A percentile compares a stretch with the other conserved stretches of the same genome.
Conservation (phyloP, 2,888 invertebrate species). For the Chrysodeixis includens region DNA sequence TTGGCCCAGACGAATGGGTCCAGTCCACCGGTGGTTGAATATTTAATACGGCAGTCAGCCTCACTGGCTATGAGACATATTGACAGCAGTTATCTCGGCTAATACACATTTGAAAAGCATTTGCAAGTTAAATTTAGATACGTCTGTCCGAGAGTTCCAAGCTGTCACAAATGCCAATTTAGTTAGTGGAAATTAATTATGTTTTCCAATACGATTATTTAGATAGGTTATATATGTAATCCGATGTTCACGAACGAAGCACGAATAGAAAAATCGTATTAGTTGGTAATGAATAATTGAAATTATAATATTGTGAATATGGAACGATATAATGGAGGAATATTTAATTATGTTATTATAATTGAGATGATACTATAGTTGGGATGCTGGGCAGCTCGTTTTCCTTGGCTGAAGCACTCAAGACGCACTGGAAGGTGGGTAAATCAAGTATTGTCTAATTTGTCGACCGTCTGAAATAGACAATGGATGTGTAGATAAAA, state of each 20-base stretch:
- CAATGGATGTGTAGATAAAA: no score
- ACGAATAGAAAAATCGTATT: conserved; percentile 6
- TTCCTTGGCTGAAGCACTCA: no score
- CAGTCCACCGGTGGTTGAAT: conserved; percentile 57
- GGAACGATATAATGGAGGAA: no score
- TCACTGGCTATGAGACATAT: conserved; percentile 62
- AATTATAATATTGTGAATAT: not conserved
- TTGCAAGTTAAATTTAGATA: conserved; percentile 52
- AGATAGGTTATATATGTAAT: conserved; percentile 5
- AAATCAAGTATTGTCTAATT: no score
- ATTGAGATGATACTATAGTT: no score
- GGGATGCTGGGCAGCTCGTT: no score
- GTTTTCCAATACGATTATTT: not conserved
- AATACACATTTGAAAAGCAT: conserved; percentile 54
- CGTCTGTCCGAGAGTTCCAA: conserved; percentile 23
- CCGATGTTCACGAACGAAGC: conserved; percentile 10
- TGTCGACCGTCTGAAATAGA: no score
- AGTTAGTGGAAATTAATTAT: conserved; percentile 12
- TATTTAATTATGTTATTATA: no score
- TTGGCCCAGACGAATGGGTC: conserved; percentile 50
- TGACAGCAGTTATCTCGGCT: conserved; percentile 65
- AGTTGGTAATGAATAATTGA: not conserved
- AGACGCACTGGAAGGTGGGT: no score
- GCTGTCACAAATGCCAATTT: conserved; percentile 30
- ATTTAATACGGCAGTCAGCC: conserved; percentile 61